These are phyloP conservation scores for Apotomis capreana DNA, from an alignment of 2,888 invertebrate genomes.

Conservation along the genomic window DNA sequence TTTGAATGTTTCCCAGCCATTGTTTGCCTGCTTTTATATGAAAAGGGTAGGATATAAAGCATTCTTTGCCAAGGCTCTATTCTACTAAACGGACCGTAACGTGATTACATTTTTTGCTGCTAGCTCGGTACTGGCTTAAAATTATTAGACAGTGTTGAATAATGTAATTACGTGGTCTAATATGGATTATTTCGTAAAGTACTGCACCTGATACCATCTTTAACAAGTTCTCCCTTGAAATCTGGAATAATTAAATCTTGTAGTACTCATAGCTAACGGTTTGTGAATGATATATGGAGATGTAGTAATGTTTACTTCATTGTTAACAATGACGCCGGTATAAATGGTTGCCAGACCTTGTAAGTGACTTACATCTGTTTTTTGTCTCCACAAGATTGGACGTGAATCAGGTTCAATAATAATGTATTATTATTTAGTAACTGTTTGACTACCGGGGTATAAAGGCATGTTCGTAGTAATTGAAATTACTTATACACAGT, in stretches of 20 bases:
- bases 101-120: constrained; percentile 55
- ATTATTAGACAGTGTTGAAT: constrained; percentile 33
- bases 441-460: constrained; percentile 23
- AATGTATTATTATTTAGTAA: constrained; percentile 14
- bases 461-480: neutral
- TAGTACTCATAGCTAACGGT: constrained; percentile 8
- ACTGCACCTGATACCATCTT: constrained; percentile 29
- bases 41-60: constrained; percentile 61
- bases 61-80: constrained; percentile 63
- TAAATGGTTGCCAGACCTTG: constrained; percentile 34
- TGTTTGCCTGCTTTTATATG: constrained; percentile 68
- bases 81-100: constrained; percentile 70
- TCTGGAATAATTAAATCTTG: constrained; percentile 26
- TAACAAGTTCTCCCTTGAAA: constrained; percentile 22
- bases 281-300: constrained; percentile 14
- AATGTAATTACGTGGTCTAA: constrained; percentile 30
- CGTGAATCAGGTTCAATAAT: constrained; percentile 38
- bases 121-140: constrained; percentile 27
- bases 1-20: constrained; percentile 59
- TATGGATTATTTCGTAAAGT: constrained; percentile 31
- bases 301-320: constrained; percentile 15
- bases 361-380: constrained; percentile 26
- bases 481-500: too few species aligned
- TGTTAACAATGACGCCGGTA: constrained; percentile 19
- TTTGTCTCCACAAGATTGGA: constrained; percentile 31